Conservation (phyloP, 2,113 vertebrate genomes). For the Rynchops niger region DNA sequence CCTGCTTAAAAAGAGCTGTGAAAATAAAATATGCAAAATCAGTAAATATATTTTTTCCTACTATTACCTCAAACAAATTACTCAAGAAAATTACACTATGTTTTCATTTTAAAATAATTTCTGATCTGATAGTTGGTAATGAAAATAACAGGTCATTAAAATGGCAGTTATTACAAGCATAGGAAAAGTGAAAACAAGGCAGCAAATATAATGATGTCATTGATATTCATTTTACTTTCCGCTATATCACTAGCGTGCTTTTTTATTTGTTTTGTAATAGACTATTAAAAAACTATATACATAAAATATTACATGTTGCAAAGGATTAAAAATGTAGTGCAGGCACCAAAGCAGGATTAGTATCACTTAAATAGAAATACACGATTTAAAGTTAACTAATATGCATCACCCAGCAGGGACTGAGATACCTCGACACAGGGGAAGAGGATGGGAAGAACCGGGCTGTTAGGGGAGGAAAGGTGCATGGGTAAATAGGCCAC, state of each 20-base stretch:
- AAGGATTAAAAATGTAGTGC: background rate
- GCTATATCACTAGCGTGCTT: background rate
- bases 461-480: background rate
- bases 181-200: background rate
- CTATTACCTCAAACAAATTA: slow-evolving; percentile 6
- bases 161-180: background rate
- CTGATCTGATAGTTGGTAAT: background rate
- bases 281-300: background rate
- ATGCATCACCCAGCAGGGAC: too few relatives aligned
- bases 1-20: background rate
- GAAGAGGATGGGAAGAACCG: background rate
- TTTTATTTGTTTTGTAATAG: slow-evolving; percentile 3
- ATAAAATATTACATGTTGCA: background rate
- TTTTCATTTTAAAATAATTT: slow-evolving; percentile 18
- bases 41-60: background rate
- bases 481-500: fast-evolving
- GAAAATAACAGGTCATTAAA: slow-evolving; percentile 38
- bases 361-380: background rate
- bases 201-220: slow-evolving; percentile 1
- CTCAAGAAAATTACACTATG: background rate
- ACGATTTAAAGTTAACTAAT: background rate
- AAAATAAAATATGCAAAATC: background rate
- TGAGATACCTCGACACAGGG: background rate
- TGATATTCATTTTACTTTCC: background rate
- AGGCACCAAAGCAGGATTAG: background rate